Conservation (phyloP, 2,888 invertebrate genomes). For the Byasa hedistus region DNA sequence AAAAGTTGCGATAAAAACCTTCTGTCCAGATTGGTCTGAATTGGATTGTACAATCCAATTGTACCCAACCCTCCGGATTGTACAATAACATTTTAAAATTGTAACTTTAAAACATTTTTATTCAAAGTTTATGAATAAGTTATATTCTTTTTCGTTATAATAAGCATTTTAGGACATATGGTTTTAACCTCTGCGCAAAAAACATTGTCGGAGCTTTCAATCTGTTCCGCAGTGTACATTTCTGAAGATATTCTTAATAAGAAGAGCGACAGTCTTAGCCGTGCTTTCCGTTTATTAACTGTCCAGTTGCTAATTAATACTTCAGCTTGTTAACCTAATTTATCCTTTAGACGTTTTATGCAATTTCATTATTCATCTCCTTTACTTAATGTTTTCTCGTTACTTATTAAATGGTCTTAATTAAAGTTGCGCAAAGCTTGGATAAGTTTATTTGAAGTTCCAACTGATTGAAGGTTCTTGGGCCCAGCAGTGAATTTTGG, state of each 20-base stretch:
- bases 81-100: too few species aligned
- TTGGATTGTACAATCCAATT: too few species aligned
- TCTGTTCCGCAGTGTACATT: conserved; percentile 8
- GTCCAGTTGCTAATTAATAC: conserved; percentile 33
- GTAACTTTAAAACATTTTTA: too few species aligned
- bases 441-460: background rate
- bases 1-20: too few species aligned
- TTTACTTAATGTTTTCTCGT: background rate
- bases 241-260: conserved; percentile 8
- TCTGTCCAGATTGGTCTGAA: too few species aligned
- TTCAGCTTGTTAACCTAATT: conserved; percentile 34
- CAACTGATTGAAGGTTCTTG: too few species aligned
- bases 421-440: background rate
- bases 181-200: conserved; percentile 13
- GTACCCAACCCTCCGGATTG: too few species aligned
- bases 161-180: too few species aligned
- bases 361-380: background rate
- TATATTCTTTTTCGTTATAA: too few species aligned
- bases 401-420: background rate
- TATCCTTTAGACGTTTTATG: conserved; percentile 1
- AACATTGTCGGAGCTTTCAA: conserved; percentile 1
- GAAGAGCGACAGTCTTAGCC: conserved; percentile 13
- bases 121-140: too few species aligned
- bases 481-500: background rate
- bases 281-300: conserved; percentile 38